Base-by-base conservation (phyloP, 1,140 invertebrate species). In the Trichogramma pretiosum region DNA sequence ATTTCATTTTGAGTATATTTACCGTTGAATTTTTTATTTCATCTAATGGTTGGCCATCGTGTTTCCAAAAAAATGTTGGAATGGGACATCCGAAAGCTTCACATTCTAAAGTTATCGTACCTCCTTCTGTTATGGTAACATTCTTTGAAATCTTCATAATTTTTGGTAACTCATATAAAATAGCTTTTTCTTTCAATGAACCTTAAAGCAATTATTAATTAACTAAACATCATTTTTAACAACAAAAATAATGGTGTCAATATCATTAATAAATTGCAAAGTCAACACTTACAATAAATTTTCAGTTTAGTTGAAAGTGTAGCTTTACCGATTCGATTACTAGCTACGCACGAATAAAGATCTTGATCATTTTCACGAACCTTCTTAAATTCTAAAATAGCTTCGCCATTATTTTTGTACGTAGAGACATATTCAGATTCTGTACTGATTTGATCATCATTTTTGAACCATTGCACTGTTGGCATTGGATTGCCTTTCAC, bases 381-480 rank as follows among this genome's bases (percentile, higher is more conserved):
- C 63, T 80, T 73, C 48, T 78, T 81, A 54, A 79, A 80, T 56
- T 74, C 78, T 54, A 83, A 61, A 19, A 77, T 58, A 30, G 79
- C 79, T 43, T 80, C 76, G 2, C 81, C 81, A 47, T 82, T 81
- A 53, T 81, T 81, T n/a, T n/a, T n/a, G 44, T 77, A 82, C 7
- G 77, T 80, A 17, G 77, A 79, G 26, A 73, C 59, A 61, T 85
- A 87, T 61, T 87, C 81, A 2, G 83, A 78, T 23, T 74, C 83
- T 64, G 80, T 81, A 57, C 86, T 83, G 33, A 91, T 77, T 55
- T 85, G 85, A 0, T 73, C 65, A 24, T 78, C 78, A 58, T 87
- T 80, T 62, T 87, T 89, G 55, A 76, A 84, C 87, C 88, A 91
- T 39, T 80, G 80, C 3, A 90, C 83, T 7, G 80, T 81, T 5